A percentile compares a stretch with the other conserved stretches of the same genome.
These are phyloP conservation scores for Polypterus senegalus DNA, from an alignment of 2,113 vertebrate genomes.

Conservation along the genomic window DNA sequence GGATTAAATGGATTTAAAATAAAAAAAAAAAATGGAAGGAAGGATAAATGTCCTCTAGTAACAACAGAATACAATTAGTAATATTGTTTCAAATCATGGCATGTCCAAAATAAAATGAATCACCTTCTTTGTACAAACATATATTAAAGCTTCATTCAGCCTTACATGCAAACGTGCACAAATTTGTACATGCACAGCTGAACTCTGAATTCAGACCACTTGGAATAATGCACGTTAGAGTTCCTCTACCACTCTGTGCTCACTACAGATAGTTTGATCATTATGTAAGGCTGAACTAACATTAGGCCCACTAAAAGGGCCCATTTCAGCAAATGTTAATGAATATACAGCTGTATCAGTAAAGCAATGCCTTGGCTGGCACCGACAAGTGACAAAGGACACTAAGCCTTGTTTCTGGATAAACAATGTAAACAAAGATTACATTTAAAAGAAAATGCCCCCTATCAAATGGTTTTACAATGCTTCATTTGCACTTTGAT, in stretches of 20 bases:
- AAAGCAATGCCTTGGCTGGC: constrained; percentile 24
- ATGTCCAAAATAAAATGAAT: too few species aligned
- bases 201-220: not conserved
- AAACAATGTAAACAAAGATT: constrained; percentile 25
- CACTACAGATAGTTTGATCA: not conserved
- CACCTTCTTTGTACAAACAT: too few species aligned
- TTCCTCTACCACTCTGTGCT: not conserved
- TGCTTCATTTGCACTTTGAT: constrained; percentile 23
- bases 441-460: constrained; percentile 27
- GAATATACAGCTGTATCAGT: constrained; percentile 27
- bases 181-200: too few species aligned
- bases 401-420: constrained; percentile 26
- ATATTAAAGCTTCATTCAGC: too few species aligned
- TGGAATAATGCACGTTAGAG: not conserved
- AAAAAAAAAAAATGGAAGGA: too few species aligned
- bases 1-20: too few species aligned
- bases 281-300: not conserved
- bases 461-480: constrained; percentile 23
- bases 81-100: too few species aligned
- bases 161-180: too few species aligned
- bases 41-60: too few species aligned
- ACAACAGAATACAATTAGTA: too few species aligned
- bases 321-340: constrained; percentile 13
- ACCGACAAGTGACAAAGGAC: constrained; percentile 23
- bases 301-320: constrained; percentile 3